A percentile compares a stretch with the other conserved stretches of the same genome.
Conservation (phyloP, 2,888 invertebrate genomes). For the Caenorhabditis sulstoni region DNA sequence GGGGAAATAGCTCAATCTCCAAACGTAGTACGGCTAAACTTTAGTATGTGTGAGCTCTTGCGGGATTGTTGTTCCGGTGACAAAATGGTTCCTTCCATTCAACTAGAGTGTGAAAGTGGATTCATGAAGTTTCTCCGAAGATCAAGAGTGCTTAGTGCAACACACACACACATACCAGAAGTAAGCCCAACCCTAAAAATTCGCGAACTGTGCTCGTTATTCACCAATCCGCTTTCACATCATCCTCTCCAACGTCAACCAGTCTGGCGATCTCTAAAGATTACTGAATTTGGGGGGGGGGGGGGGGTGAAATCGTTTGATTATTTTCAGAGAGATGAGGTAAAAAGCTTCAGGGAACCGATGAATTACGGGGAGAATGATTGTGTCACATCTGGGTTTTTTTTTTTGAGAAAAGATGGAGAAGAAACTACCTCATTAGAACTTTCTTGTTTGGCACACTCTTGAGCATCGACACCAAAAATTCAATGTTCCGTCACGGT, state of each 20-base stretch:
- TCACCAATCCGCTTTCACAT: constrained; percentile 14
- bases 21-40: constrained; percentile 4
- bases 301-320: too few species aligned
- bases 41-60: neutral
- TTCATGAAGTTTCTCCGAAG: neutral
- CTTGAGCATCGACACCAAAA: too few species aligned
- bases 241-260: neutral
- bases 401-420: too few species aligned
- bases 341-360: too few species aligned
- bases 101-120: neutral
- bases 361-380: too few species aligned
- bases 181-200: neutral
- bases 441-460: too few species aligned
- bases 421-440: too few species aligned
- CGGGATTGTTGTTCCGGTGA: neutral
- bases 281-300: too few species aligned
- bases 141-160: neutral
- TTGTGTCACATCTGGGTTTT: too few species aligned
- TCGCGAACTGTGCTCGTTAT: neutral
- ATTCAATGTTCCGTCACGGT: neutral
- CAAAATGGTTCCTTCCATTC: neutral
- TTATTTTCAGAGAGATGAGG: too few species aligned
- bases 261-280: too few species aligned
- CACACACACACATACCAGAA: neutral
- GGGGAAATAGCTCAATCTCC: neutral